phyloP scores from a whole-genome alignment of 2,113 vertebrate genomes.

The Chionodraco myersi region DNA sequence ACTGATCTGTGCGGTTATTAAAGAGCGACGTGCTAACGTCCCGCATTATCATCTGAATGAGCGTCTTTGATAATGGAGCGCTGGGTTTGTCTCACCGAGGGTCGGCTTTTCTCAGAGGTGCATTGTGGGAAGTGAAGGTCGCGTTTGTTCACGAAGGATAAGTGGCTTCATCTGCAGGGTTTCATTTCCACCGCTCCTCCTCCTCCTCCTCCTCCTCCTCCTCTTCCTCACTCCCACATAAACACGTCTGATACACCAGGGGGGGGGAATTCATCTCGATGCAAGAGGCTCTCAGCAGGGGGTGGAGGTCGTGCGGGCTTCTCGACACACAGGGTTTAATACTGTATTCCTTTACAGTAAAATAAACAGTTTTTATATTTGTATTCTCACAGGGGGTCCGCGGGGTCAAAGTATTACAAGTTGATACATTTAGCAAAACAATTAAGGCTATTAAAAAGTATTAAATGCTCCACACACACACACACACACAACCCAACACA shows the following conservation, averaged over 20 bases:
- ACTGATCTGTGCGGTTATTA: constrained; percentile 47
- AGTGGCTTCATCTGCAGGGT: constrained; percentile 15
- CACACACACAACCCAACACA: too few species aligned
- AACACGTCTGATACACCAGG: constrained; percentile 2
- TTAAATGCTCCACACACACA: too few species aligned
- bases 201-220: neutral
- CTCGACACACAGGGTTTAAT: neutral
- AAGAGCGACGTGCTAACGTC: constrained; percentile 55
- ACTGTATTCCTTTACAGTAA: too few species aligned
- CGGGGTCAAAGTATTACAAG: too few species aligned
- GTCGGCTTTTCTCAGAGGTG: constrained; percentile 52
- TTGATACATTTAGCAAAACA: too few species aligned
- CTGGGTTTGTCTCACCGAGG: neutral
- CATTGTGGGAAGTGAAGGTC: constrained; percentile 66
- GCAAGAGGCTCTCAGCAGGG: constrained; percentile 8
- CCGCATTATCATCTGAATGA: constrained; percentile 67
- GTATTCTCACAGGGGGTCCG: too few species aligned
- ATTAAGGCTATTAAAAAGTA: too few species aligned
- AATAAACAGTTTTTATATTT: too few species aligned
- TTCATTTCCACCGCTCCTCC: neutral
- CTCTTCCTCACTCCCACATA: neutral
- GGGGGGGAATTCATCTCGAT: neutral
- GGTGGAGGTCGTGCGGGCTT: neutral
- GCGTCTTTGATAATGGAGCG: constrained; percentile 56
- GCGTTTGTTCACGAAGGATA: constrained; percentile 43